Base-by-base conservation (phyloP, 1,140 invertebrate species). In the Asbolus verrucosus region DNA sequence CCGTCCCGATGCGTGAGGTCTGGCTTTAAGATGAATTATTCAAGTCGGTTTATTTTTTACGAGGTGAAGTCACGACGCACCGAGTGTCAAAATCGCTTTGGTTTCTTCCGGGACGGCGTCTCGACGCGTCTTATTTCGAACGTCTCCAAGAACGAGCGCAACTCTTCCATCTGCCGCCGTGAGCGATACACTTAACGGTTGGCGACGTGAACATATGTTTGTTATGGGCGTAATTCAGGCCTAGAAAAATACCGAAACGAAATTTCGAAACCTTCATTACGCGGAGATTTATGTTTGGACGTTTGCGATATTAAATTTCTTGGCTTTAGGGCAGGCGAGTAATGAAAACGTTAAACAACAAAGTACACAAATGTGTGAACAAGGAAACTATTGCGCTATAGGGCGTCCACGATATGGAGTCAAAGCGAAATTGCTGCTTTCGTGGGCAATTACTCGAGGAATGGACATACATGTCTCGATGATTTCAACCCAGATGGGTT, bases 1-100 rank as follows among this genome's bases (percentile, higher is more conserved):
- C 65, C 24, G 41, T 74, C 43, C 70, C 71, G 59, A 74, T 76
- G 73, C 71, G 75, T 77, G 75, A 72, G 75, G 75, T 77, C 75
- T 69, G 18, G 43, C 41, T 69, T 54, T 65, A 19, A 39, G 73
- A 75, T 77, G 75, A 77, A 77, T 77, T 77, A 75, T 77, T 77
- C 75, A 77, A 75, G 70, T 75, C 70, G 72, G 69, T 73, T 54
- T 54, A 62, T 67, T 27, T 68, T 69, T 69, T 43, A 14, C 16
- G 30, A 24, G 36, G 15, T 27, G 54, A 27, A 60, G 59, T 50
- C 18, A 14, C 69, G 65, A 71, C 63, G 61, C 69, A 50, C 24
- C 41, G 13, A 65, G 69, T 67, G 69, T 50, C 15, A 62, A 62
- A 41, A 38, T 24, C 43, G 43, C 16, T 50, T 50, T 50, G 46